A percentile compares a stretch with the other conserved stretches of the same genome.
Evolutionary conservation across 2,797 vertebrate species (phyloP).

Genomic region (Sandelia bainsii): DNA sequence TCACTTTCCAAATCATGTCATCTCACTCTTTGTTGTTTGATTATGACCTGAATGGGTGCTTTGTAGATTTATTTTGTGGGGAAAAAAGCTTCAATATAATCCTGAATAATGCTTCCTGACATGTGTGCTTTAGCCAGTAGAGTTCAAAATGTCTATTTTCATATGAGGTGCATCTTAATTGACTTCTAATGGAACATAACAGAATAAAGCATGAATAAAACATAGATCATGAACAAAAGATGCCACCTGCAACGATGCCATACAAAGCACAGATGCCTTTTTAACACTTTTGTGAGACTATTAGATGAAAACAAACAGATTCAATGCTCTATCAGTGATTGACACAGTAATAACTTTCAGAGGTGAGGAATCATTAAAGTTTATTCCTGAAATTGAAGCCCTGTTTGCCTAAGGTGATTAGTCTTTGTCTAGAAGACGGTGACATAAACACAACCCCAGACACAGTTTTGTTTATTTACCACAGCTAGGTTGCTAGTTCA

Average conservation of each 20-base stretch:
- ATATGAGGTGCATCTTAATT: not conserved
- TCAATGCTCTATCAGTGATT: constrained; percentile 27
- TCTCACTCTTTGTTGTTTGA: constrained; percentile 24
- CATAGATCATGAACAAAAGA: not conserved
- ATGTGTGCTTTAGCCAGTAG: constrained; percentile 1
- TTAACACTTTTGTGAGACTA: constrained; percentile 10
- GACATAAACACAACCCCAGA: constrained; percentile 33
- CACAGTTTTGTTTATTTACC: constrained; percentile 18
- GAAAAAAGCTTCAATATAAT: not conserved
- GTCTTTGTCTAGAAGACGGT: constrained; percentile 33
- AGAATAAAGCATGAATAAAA: not conserved
- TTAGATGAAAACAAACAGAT: constrained; percentile 36
- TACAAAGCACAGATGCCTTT: constrained; percentile 3
- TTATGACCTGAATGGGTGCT: constrained; percentile 34
- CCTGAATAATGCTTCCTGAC: not conserved
- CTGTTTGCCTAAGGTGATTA: constrained; percentile 56
- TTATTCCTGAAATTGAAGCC: constrained; percentile 40
- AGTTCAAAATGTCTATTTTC: not conserved
- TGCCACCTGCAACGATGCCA: not conserved
- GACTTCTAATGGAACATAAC: constrained; percentile 1
- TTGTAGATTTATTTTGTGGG: constrained; percentile 28
- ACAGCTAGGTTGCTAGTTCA: constrained; percentile 21
- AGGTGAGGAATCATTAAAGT: constrained; percentile 53
- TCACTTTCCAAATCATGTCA: constrained; percentile 26
- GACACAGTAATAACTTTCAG: constrained; percentile 48